These are phyloP conservation scores for Wiebesia pumilae DNA, from an alignment of 1,140 invertebrate species.

Conservation along the genomic window DNA sequence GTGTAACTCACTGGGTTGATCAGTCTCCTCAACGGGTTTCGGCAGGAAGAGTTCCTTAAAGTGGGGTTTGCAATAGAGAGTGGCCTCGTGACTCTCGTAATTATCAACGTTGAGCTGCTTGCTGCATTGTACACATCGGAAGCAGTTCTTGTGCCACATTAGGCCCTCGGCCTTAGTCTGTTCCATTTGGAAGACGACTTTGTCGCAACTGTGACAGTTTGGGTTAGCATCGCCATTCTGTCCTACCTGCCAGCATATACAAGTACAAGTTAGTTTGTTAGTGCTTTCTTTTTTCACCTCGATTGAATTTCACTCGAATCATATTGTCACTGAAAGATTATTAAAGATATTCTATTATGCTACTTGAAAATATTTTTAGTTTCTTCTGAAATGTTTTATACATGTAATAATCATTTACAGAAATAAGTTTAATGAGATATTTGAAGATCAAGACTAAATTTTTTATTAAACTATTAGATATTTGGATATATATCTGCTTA, in stretches of 20 bases:
- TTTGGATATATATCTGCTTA: too few species aligned
- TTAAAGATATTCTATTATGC: too few species aligned
- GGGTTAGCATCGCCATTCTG: slow-evolving; percentile 74
- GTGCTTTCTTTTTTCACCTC: background rate
- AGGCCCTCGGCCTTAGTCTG: slow-evolving; percentile 90
- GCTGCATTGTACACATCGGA: slow-evolving; percentile 90
- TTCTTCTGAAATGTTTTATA: too few species aligned
- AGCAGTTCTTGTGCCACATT: slow-evolving; percentile 94
- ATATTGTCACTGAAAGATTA: too few species aligned
- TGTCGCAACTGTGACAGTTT: slow-evolving; percentile 87
- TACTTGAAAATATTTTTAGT: too few species aligned
- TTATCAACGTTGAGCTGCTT: slow-evolving; percentile 92
- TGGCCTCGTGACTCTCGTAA: slow-evolving; percentile 91
- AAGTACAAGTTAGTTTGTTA: background rate
- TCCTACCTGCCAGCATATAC: slow-evolving; percentile 64
- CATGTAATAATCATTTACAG: too few species aligned
- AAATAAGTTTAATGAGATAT: too few species aligned
- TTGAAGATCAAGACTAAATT: too few species aligned
- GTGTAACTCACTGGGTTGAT: slow-evolving; percentile 79
- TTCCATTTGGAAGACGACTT: slow-evolving; percentile 95
- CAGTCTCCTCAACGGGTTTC: slow-evolving; percentile 87
- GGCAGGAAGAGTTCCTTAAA: slow-evolving; percentile 94
- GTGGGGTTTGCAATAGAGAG: slow-evolving; percentile 93
- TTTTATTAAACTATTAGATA: too few species aligned
- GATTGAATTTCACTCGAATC: too few species aligned